Base-by-base conservation (phyloP, 2,888 invertebrate genomes). In the Papilio demoleus region DNA sequence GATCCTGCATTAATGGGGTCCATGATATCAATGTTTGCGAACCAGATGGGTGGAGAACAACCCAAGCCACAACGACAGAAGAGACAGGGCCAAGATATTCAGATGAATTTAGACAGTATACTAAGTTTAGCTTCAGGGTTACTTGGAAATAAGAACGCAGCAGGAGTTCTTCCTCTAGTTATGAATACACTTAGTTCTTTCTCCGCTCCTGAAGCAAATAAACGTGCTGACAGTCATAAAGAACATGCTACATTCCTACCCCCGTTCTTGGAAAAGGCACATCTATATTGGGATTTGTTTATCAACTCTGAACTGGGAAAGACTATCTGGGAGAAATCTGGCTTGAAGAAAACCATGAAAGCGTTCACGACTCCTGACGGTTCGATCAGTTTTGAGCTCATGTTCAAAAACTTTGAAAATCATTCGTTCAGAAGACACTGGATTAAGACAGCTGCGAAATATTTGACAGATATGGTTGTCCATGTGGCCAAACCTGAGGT, bases 391-490 rank as follows among this genome's bases (percentile, higher is more conserved):
- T 96, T 96, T 75, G 95, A 95, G 56, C 93, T 94, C 72, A 94
- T 97, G 78, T 94, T 96, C 75, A 95, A 95, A 77, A 95, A 96
- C 75, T 94, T 97, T 74, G 96, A 97, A 81, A 97, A 97, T 81
- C 96, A 96, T 68, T 94, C 95, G 59, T 95, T 97, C 78, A 94
- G 97, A 72, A 94, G 96, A 61, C 94, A 96, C 73, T 97, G 97
- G 97, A 96, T 97, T 73, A 95, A 95, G 76, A 94, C 95, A 5
- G 94, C 96, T 9, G 96, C 97, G 1, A 94, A 94, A 72, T 96
- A 96, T 79, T 88, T 97, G 72, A 96, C 96, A 0, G 95, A 96
- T 67, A 94, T 95, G 93, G 94, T 96, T 36, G 94, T 96, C 22
- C 95, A 96, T 74, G 81, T 96, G 22, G 94, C 97, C 0, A 95